Conservation (phyloP, 2,797 vertebrate species). For the Lepidocolaptes lacrymiger region DNA sequence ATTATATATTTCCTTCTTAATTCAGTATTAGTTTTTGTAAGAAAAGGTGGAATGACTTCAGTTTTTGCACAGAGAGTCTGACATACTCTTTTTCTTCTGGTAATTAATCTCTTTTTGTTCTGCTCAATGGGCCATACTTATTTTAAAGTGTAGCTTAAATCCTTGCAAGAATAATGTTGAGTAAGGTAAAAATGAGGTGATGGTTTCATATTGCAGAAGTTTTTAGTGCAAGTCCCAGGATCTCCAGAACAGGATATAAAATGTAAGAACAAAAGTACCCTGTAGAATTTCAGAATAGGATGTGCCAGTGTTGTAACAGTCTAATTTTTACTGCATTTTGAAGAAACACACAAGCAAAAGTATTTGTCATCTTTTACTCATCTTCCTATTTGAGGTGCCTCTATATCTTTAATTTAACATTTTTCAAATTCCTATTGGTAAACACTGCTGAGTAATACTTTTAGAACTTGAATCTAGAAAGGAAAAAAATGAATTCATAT, state of each 20-base stretch:
- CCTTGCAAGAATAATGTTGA: not conserved
- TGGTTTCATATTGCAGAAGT: not conserved
- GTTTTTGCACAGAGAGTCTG: not conserved
- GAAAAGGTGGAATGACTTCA: not conserved
- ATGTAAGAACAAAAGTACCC: not conserved
- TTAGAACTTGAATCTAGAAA: not conserved
- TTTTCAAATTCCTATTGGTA: not conserved
- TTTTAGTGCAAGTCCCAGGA: not conserved
- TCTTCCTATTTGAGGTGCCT: not conserved
- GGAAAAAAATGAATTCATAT: not conserved
- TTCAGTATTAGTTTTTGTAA: not conserved
- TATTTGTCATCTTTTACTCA: not conserved
- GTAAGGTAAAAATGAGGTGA: not conserved
- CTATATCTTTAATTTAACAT: not conserved
- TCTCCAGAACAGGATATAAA: not conserved
- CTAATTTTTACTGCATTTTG: not conserved
- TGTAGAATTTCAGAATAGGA: not conserved
- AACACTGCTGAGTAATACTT: not conserved
- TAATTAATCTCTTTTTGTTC: conserved; percentile 5
- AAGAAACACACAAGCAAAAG: not conserved
- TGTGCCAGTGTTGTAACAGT: not conserved
- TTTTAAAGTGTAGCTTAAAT: not conserved
- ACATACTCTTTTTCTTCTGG: not conserved
- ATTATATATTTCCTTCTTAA: conserved; percentile 5
- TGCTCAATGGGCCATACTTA: not conserved